Evolutionary conservation across 2,113 vertebrate genomes (phyloP).

Genomic region (Sula dactylatra): DNA sequence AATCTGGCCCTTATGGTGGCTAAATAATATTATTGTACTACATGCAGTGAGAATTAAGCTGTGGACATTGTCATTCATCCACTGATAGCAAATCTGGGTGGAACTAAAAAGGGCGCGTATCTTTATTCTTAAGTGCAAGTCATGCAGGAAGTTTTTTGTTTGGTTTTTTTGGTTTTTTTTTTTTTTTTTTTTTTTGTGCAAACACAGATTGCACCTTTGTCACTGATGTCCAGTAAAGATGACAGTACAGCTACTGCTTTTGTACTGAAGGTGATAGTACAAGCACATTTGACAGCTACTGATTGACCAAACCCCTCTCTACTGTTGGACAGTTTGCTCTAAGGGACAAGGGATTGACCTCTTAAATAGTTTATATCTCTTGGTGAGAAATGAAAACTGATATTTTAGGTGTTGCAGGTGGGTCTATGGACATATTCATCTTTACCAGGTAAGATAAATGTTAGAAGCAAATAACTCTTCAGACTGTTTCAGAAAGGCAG

Average conservation of each 20-base stretch:
- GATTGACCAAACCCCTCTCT: neutral
- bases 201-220: neutral
- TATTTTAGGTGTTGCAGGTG: neutral
- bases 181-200: neutral
- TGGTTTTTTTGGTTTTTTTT: neutral
- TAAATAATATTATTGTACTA: neutral
- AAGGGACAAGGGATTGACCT: neutral
- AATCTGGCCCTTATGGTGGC: neutral
- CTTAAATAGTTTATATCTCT: neutral
- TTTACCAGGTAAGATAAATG: neutral
- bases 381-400: neutral
- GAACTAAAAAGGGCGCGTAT: neutral
- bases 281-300: neutral
- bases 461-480: neutral
- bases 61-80: neutral
- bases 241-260: neutral
- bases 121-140: neutral
- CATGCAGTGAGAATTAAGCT: neutral
- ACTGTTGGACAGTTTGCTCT: neutral
- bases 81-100: neutral
- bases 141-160: neutral
- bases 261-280: neutral
- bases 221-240: neutral
- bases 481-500: neutral
- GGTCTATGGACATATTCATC: accelerated